A percentile compares a stretch with the other conserved stretches of the same genome.
Evolutionary conservation across 2,888 invertebrate species (phyloP).

Genomic region (Salpingus planirostris): DNA sequence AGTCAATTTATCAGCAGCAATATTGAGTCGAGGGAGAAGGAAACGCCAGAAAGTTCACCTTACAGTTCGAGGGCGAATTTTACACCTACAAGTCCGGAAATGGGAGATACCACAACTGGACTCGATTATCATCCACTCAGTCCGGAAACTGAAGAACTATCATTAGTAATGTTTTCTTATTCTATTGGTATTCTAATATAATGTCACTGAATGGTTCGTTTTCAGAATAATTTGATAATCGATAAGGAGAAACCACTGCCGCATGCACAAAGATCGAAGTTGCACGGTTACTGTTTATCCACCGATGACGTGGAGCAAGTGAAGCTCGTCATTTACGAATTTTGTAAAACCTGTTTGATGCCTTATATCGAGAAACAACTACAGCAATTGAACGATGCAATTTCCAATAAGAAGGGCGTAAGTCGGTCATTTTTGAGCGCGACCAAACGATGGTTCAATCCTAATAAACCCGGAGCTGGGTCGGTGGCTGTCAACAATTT

Average conservation of each 20-base stretch:
- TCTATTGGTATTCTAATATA: no score
- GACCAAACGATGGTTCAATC: conserved; percentile 92
- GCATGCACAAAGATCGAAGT: conserved; percentile 31
- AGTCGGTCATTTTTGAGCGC: conserved; percentile 89
- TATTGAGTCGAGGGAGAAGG: conserved; percentile 27
- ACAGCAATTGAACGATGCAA: conserved; percentile 65
- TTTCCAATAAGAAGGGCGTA: conserved; percentile 82
- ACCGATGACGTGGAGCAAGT: conserved; percentile 78
- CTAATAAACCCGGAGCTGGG: conserved; percentile 71
- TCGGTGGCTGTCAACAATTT: conserved; percentile 68
- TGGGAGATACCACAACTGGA: conserved; percentile 31
- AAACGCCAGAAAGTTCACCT: conserved; percentile 30
- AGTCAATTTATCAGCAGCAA: conserved; percentile 60
- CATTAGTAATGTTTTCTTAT: conserved; percentile 20
- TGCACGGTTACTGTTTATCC: conserved; percentile 71
- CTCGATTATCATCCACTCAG: conserved; percentile 63
- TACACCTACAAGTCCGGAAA: conserved; percentile 49
- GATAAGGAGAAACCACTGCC: conserved; percentile 21
- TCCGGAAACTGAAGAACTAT: conserved; percentile 50
- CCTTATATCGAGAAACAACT: conserved; percentile 91
- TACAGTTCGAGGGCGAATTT: conserved; percentile 29
- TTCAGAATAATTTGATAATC: conserved; percentile 22
- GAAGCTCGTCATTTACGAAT: conserved; percentile 77
- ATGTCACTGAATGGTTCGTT: no score
- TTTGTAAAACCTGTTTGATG: conserved; percentile 73